Evolutionary conservation across 2,113 vertebrate species (phyloP).

Genomic region (Myrmecophaga tridactyla): DNA sequence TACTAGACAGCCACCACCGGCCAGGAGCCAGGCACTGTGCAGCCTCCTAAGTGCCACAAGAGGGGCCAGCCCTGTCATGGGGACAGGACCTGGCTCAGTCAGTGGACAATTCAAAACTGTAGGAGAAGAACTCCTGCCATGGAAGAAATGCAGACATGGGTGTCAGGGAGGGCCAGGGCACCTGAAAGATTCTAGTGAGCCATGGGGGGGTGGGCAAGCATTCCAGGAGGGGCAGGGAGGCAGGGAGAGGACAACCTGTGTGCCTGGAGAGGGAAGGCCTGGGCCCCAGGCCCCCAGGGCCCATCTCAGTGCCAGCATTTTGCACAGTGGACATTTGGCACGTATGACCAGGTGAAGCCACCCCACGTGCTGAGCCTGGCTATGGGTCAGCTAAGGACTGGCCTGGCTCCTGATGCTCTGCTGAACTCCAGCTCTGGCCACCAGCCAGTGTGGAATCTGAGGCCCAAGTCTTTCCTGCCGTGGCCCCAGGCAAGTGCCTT

Average conservation of each 20-base stretch:
- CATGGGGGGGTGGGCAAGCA: neutral
- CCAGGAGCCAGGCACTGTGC: rapidly evolving
- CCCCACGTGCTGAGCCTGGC: neutral
- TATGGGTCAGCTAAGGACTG: rapidly evolving
- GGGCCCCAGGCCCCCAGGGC: neutral
- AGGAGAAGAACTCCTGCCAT: no score
- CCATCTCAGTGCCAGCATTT: neutral
- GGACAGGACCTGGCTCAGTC: neutral
- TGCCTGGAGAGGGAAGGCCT: no score
- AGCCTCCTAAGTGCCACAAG: rapidly evolving
- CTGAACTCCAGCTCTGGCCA: rapidly evolving
- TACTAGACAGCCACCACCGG: rapidly evolving
- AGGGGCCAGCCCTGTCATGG: neutral
- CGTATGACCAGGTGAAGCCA: rapidly evolving
- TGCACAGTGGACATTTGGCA: neutral
- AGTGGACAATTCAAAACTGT: rapidly evolving
- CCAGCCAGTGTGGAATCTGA: no score
- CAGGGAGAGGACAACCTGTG: no score
- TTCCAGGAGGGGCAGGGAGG: no score
- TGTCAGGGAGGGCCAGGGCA: rapidly evolving
- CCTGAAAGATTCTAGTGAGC: neutral
- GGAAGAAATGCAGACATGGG: no score
- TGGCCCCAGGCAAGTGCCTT: rapidly evolving
- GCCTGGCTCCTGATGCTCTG: rapidly evolving
- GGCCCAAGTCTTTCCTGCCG: rapidly evolving